Base-by-base conservation (phyloP, 2,888 invertebrate genomes). In the Chrysodeixis includens region DNA sequence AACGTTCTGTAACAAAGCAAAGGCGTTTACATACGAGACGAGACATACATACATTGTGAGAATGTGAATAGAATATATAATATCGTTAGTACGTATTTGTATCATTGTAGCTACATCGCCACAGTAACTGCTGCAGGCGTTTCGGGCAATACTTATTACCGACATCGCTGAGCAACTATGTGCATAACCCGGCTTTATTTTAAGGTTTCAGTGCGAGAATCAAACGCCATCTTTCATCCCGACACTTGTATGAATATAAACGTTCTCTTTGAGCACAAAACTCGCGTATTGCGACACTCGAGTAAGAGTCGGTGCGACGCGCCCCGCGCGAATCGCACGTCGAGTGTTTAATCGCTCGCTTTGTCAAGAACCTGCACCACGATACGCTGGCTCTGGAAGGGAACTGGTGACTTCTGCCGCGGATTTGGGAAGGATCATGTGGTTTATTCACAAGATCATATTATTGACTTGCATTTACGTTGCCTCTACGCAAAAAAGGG, bases 281-380 rank as follows among this genome's bases (percentile, higher is more conserved):
- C 76, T 67, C 78, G 74, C 74, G 86, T 84, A 84, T 86, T 85
- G 86, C 86, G 81, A 83, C 88, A 86, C 90, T 90, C 82, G 78
- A 81, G 83, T 76, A 77, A 81, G 82, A 85, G 81, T 73, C 74
- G 71, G 65, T 22, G 68, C 62, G 66, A 67, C 81, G 74, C 79
- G 68, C 67, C 65, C 66, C 63, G 64, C 69, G 66, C 66, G 69
- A 66, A 76, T 79, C 78, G 74, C 79, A 72, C 79, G 77, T 77
- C 78, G 80, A 92, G 92, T 88, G 90, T 87, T 90, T 92, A 93
- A 92, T 92, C 92, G 91, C 78, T 85, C 82, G 86, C 92, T 92
- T 91, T 90, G 91, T 89, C 84, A 72, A 78, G 83, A 85, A 87
- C 85, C 84, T 83, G 71, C 72, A 77, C 72, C 63, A 35, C 18